Base-by-base conservation (phyloP, 2,888 invertebrate genomes). In the Thymelicus acteon region DNA sequence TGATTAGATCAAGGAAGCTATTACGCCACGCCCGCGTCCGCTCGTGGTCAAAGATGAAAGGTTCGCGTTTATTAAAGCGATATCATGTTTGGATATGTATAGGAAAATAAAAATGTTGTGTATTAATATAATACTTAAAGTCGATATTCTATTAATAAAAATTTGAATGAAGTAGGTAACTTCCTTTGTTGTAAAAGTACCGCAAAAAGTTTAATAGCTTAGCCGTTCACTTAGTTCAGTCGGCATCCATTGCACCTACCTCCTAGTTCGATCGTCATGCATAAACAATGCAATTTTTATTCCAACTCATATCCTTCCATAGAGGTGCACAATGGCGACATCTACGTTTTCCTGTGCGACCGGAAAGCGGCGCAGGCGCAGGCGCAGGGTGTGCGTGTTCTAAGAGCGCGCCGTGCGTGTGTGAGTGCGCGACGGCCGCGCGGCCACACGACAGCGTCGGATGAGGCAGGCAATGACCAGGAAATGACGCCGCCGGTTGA, bases 401-500 rank as follows among this genome's bases (percentile, higher is more conserved):
- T 86, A 83, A 88, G 74, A 75, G 76, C 73, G 75, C 74, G 73
- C 62, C 48, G 49, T 60, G 80, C 73, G 76, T 75, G 79, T 78
- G 73, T 79, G 80, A 77, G 81, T 77, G 80, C 76, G 81, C 73
- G 73, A 74, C 72, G 77, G 77, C 81, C 82, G 0, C 19, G 19
- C 1, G 2, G 19, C 19, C 19, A n/a, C n/a, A n/a, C 73, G 73
- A 74, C 72, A 76, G 77, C 81, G 82, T 83, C 85, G 87, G 87
- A 82, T 83, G 86, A 84, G 77, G 85, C 90, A 88, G 91, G 83
- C 92, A 92, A 90, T 92, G 92, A 92, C 92, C 92, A 93, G 92
- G 92, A 93, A 92, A 92, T 92, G 92, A 91, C 91, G 92, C 92
- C 91, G 92, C 89, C 92, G 82, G 84, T 80, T 92, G 92, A 92